These are phyloP conservation scores for Meta bourneti DNA, from an alignment of 2,888 invertebrate genomes.

Conservation along the genomic window DNA sequence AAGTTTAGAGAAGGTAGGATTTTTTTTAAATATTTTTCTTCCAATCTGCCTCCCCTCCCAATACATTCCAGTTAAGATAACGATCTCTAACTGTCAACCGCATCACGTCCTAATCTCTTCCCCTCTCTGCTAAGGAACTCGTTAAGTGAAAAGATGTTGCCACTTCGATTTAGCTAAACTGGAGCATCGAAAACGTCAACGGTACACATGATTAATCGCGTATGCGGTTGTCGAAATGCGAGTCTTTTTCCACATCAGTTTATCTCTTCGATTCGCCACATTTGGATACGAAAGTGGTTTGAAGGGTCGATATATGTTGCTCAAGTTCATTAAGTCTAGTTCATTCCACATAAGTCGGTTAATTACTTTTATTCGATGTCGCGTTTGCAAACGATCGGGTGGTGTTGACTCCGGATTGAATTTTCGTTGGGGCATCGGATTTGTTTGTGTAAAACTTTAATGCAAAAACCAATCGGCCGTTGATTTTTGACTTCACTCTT, in stretches of 20 bases:
- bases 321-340: slow-evolving; percentile 9
- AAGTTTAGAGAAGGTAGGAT: neutral
- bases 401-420: neutral
- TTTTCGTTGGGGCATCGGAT: neutral
- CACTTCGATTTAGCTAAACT: slow-evolving; percentile 50
- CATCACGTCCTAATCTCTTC: slow-evolving; percentile 30
- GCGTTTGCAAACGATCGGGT: neutral
- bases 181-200: slow-evolving; percentile 32
- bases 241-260: neutral
- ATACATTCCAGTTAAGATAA: slow-evolving; percentile 43
- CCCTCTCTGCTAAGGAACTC: slow-evolving; percentile 25
- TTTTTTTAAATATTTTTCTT: neutral
- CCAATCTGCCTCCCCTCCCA: neutral
- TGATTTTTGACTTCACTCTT: neutral
- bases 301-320: slow-evolving; percentile 2
- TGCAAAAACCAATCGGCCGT: neutral
- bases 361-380: neutral
- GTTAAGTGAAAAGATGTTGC: slow-evolving; percentile 65
- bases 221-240: slow-evolving; percentile 10
- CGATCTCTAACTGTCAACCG: slow-evolving; percentile 66
- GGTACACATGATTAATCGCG: slow-evolving; percentile 49
- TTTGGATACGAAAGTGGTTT: slow-evolving; percentile 37
- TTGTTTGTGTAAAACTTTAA: too few relatives aligned
- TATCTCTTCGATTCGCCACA: neutral
- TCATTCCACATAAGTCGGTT: slow-evolving; percentile 1